Evolutionary conservation across 2,113 vertebrate species (phyloP), one percentile per base, ranked within the genome.

Genomic region (Halcyon malimbica): DNA sequence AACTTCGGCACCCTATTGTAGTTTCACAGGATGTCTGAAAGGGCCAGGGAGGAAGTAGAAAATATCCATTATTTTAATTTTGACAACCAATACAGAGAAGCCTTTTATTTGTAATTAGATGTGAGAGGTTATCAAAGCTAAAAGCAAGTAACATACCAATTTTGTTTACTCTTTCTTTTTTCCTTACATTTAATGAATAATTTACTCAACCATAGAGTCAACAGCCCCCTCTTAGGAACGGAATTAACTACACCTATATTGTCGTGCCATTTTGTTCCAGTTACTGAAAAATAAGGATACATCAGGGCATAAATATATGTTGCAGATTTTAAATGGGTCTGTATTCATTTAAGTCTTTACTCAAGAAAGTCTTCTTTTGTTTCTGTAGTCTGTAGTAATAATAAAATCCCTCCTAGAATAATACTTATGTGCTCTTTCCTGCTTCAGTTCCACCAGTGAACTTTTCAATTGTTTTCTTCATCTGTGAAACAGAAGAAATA

Each of bases 91-190:
- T 73, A 65, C 23, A 82, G n/a, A 86, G 48, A 93, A 89, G 20
- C 5, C 31, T 93, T 95, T 89, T 82, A 65, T 94, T 96, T 97
- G 97, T 98, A 98, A 98, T 98, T 98, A 98, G 97, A 98, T 65
- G 97, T 97, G 98, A 98, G 98, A 97, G 94, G 97, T 98, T 98
- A 97, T 97, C 98, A 98, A 98, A 98, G 97, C 97, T 98, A 97
- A 98, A 97, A 98, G 94, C 96, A 98, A 98, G 97, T 98, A 98
- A 98, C 96, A 97, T 90, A 96, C 96, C 96, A 97, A 97, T 98
- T 98, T 96, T 92, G 11, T 87, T 97, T 97, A 98, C 92, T 97
- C 96, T 96, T 95, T 97, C 94, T 97, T 96, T 96, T 96, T 95
- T 69, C 90, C 98, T 65, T 97, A 95, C 67, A 96, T 96, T 95